These are phyloP conservation scores for Diarsia mendica DNA, from an alignment of 2,888 invertebrate species.

Conservation along the genomic window DNA sequence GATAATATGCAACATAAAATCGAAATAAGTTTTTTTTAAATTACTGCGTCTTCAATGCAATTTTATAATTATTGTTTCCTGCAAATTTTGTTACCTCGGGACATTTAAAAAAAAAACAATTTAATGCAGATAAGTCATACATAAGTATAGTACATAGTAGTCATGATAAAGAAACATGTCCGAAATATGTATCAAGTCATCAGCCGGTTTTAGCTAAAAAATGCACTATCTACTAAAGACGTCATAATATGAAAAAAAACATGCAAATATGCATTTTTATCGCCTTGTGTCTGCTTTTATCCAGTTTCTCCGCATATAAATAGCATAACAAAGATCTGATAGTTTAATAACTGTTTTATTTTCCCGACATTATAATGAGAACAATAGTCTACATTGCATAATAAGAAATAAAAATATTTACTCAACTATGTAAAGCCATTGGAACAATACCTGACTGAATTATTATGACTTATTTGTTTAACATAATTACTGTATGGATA, in stretches of 20 bases:
- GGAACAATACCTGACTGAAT: slow-evolving; percentile 35
- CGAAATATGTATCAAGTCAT: neutral
- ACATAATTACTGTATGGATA: slow-evolving; percentile 8
- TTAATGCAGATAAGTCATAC: neutral
- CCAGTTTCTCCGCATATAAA: neutral
- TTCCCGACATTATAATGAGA: slow-evolving; percentile 1
- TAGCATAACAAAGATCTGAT: neutral
- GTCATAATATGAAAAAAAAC: neutral
- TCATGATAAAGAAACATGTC: neutral
- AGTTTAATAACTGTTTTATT: neutral
- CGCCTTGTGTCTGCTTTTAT: neutral
- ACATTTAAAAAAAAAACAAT: too few relatives aligned
- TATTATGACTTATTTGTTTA: slow-evolving; percentile 27
- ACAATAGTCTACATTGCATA: slow-evolving; percentile 1
- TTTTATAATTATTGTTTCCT: neutral
- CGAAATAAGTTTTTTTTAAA: neutral
- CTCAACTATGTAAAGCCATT: slow-evolving; percentile 24
- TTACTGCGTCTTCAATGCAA: neutral
- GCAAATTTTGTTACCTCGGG: too few relatives aligned
- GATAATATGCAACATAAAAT: neutral
- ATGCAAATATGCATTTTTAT: neutral
- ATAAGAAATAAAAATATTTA: slow-evolving; percentile 33
- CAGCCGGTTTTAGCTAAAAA: neutral
- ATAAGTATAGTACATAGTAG: neutral
- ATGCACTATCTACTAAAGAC: neutral